A percentile compares a stretch with the other conserved stretches of the same genome.
Evolutionary conservation across 2,888 invertebrate genomes (phyloP).

Genomic region (Drosophila eohydei): DNA sequence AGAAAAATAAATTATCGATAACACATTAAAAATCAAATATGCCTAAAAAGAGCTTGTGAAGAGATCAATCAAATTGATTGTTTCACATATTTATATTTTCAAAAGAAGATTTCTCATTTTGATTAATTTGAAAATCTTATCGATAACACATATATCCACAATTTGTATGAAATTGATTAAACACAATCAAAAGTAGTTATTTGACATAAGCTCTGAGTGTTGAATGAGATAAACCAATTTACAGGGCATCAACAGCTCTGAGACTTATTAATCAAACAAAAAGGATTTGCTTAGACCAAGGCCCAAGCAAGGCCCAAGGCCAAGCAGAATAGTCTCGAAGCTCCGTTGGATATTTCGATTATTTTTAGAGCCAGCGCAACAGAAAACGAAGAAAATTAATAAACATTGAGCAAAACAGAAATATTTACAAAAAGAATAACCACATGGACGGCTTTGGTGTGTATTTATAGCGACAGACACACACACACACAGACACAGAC

Average conservation of each 20-base stretch:
- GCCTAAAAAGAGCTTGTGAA: no score
- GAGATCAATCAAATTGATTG: no score
- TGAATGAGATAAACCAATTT: not conserved
- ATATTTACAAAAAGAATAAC: constrained; percentile 42
- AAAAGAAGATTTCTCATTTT: no score
- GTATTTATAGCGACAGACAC: constrained; percentile 41
- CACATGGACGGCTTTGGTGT: constrained; percentile 55
- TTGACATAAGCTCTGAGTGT: not conserved
- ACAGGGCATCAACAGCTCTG: not conserved
- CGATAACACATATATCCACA: not conserved
- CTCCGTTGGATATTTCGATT: constrained; percentile 26
- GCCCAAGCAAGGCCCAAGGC: constrained; percentile 14
- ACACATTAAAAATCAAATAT: no score
- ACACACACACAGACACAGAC: not conserved
- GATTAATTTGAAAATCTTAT: not conserved
- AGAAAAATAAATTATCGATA: no score
- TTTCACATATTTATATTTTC: no score
- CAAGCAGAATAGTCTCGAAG: constrained; percentile 5
- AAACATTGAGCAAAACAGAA: constrained; percentile 18
- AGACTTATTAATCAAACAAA: not conserved
- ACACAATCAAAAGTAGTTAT: not conserved
- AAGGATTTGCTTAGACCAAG: constrained; percentile 9
- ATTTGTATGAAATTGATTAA: not conserved
- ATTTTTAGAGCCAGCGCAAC: constrained; percentile 35
- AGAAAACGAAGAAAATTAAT: not conserved